These are phyloP conservation scores for Lamellibrachia columna DNA, from an alignment of 2,888 invertebrate genomes.

Conservation along the genomic window DNA sequence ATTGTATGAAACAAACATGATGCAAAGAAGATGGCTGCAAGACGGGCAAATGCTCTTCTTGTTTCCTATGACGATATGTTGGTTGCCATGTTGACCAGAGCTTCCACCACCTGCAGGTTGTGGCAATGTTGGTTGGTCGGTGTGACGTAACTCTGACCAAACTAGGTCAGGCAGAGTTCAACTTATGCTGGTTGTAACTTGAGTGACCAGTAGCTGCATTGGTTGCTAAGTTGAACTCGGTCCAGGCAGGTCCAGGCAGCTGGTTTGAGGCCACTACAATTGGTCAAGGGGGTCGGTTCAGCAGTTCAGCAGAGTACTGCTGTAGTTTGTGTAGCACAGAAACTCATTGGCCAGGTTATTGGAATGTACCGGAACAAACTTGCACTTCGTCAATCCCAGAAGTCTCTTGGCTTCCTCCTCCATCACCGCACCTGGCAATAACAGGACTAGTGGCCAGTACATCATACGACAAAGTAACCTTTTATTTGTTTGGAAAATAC, in stretches of 20 bases:
- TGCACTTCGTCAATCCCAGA: conserved; percentile 73
- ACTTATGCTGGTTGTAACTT: too few species aligned
- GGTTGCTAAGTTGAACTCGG: neutral
- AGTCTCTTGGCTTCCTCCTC: conserved; percentile 74
- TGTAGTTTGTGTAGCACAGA: conserved; percentile 87
- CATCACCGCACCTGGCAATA: conserved; percentile 78
- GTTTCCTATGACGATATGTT: too few species aligned
- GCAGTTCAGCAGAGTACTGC: neutral
- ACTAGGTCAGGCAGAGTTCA: too few species aligned
- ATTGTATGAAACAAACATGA: too few species aligned
- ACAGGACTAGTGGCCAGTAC: neutral
- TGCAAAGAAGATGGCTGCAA: too few species aligned
- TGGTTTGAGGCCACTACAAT: neutral
- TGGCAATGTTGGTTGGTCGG: too few species aligned
- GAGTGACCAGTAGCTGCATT: too few species aligned
- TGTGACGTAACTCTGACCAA: too few species aligned
- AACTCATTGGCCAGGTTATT: conserved; percentile 94
- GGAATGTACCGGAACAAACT: conserved; percentile 83
- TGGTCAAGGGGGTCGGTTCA: neutral
- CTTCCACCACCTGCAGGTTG: too few species aligned
- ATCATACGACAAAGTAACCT: neutral
- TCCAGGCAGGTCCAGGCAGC: neutral
- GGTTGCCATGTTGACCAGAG: too few species aligned
- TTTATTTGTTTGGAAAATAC: too few species aligned
- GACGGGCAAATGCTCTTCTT: too few species aligned